Conservation (phyloP, 2,888 invertebrate genomes). For the Brachynemurus nebulosus region DNA sequence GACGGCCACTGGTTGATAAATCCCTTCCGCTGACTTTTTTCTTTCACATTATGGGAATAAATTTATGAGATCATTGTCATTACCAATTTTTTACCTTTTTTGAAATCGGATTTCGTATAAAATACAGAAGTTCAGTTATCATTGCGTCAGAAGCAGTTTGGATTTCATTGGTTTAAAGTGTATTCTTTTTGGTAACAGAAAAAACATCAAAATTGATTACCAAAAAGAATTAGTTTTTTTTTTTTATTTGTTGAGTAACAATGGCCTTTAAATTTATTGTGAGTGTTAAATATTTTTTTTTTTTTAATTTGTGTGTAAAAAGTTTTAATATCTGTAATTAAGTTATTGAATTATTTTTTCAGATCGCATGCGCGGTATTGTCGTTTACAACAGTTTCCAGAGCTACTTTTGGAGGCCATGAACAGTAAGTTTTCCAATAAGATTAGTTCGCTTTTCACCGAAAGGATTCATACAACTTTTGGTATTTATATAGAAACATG, state of each 20-base stretch:
- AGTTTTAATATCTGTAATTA: not conserved
- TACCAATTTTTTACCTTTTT: not conserved
- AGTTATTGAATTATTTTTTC: slow-evolving; percentile 12
- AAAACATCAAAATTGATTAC: not conserved
- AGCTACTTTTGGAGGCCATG: slow-evolving; percentile 23
- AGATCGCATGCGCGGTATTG: slow-evolving; percentile 19
- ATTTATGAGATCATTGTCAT: not conserved
- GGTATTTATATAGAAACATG: too few species aligned
- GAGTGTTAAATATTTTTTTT: not conserved
- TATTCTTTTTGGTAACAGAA: not conserved
- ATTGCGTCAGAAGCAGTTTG: not conserved
- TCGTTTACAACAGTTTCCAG: slow-evolving; percentile 17
- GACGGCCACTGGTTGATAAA: not conserved
- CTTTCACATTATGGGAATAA: not conserved
- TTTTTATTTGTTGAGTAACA: too few species aligned
- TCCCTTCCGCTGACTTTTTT: not conserved
- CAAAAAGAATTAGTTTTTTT: not conserved
- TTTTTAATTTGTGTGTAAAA: not conserved
- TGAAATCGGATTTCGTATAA: not conserved
- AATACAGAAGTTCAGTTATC: not conserved
- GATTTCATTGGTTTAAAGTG: not conserved
- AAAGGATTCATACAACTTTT: too few species aligned
- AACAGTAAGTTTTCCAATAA: slow-evolving; percentile 23
- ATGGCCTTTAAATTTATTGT: not conserved
- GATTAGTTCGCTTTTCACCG: too few species aligned